phyloP scores from a whole-genome alignment of 2,888 invertebrate genomes.

The Mylabris sibirica region DNA sequence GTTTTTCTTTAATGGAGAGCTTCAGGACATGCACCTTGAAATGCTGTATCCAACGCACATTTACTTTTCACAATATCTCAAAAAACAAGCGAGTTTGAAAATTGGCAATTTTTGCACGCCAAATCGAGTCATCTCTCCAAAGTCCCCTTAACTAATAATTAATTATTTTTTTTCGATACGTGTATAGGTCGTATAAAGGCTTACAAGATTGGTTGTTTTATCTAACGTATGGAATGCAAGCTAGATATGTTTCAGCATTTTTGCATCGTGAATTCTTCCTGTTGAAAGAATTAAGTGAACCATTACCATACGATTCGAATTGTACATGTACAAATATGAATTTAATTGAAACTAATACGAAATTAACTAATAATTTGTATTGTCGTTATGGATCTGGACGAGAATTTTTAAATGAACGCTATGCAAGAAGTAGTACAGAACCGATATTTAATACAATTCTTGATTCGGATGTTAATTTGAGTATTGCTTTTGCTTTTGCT shows the following conservation, averaged over 20 bases:
- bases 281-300: slow-evolving; percentile 63
- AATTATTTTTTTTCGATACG: slow-evolving; percentile 32
- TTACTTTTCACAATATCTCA: no score
- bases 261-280: slow-evolving; percentile 76
- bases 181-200: slow-evolving; percentile 74
- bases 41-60: no score
- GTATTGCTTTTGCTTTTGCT: slow-evolving; percentile 83
- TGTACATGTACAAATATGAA: slow-evolving; percentile 67
- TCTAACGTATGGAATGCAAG: slow-evolving; percentile 79
- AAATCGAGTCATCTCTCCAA: no score
- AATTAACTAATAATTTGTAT: slow-evolving; percentile 51
- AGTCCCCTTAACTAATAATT: no score
- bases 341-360: slow-evolving; percentile 65
- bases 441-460: slow-evolving; percentile 68
- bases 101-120: no score
- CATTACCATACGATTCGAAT: slow-evolving; percentile 60
- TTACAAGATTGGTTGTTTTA: slow-evolving; percentile 84
- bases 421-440: slow-evolving; percentile 67
- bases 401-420: slow-evolving; percentile 76
- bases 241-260: slow-evolving; percentile 80
- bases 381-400: slow-evolving; percentile 77
- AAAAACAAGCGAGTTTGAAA: no score
- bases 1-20: no score
- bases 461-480: slow-evolving; percentile 79
- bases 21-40: no score